phyloP scores from a whole-genome alignment of 2,888 invertebrate species.

The Rambutsinella grinnellia region DNA sequence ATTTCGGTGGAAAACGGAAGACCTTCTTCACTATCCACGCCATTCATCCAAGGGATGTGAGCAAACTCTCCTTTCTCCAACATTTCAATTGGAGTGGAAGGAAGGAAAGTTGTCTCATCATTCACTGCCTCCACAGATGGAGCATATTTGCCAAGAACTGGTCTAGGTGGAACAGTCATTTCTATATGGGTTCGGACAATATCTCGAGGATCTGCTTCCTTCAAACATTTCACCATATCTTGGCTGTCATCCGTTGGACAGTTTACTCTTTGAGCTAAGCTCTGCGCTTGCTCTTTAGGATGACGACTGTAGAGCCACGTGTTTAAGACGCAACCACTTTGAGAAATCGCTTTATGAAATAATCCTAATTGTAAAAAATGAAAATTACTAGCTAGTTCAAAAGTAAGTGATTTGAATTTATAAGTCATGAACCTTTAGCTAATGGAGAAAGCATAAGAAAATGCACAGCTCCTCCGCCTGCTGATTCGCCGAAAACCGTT shows the following conservation, averaged over 20 bases:
- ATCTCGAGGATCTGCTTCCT: constrained; percentile 37
- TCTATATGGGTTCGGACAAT: constrained; percentile 57
- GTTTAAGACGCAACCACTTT: constrained; percentile 50
- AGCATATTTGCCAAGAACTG: constrained; percentile 44
- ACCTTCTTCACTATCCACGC: constrained; percentile 72
- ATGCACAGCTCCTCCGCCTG: constrained; percentile 57
- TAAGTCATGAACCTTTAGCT: constrained; percentile 51
- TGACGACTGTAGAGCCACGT: constrained; percentile 42
- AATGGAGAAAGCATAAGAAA: constrained; percentile 52
- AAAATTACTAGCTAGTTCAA: no score
- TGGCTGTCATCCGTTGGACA: constrained; percentile 47
- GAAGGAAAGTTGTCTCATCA: constrained; percentile 71
- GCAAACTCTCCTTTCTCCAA: constrained; percentile 70
- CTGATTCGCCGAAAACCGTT: constrained; percentile 50
- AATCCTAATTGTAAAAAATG: no score
- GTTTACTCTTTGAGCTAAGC: constrained; percentile 45
- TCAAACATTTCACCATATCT: constrained; percentile 53
- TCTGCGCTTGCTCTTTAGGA: constrained; percentile 49
- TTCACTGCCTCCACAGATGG: constrained; percentile 50
- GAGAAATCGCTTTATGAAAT: constrained; percentile 51
- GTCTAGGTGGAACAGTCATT: constrained; percentile 56
- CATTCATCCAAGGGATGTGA: constrained; percentile 72
- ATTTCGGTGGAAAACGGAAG: constrained; percentile 53
- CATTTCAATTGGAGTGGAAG: constrained; percentile 70
- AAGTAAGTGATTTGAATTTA: no score